phyloP scores from a whole-genome alignment of 2,888 invertebrate species.

The Hipparchia semele region DNA sequence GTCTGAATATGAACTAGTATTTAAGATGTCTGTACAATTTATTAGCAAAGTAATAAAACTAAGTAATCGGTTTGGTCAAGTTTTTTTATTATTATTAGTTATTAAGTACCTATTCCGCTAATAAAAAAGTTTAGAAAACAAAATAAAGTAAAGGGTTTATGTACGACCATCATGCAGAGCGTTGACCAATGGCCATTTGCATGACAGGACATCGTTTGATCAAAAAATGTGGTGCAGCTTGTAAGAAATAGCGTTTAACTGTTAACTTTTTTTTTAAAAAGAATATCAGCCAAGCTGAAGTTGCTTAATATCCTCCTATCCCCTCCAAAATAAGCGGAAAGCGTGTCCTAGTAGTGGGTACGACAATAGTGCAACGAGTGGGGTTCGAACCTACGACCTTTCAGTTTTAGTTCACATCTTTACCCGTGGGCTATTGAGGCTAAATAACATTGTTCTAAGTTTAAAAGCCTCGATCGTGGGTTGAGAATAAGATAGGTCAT shows the following conservation, averaged over 20 bases:
- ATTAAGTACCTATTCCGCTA: not conserved
- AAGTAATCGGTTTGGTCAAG: constrained; percentile 8
- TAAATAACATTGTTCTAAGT: too few relatives aligned
- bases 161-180: constrained; percentile 47
- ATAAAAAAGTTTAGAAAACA: constrained; percentile 26
- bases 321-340: too few relatives aligned
- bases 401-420: too few relatives aligned
- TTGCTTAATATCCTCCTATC: too few relatives aligned
- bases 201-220: constrained; percentile 69
- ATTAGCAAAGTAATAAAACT: not conserved
- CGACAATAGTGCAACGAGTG: too few relatives aligned
- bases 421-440: too few relatives aligned
- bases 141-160: constrained; percentile 48
- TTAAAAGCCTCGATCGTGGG: too few relatives aligned
- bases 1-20: constrained; percentile 19
- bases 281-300: too few relatives aligned
- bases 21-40: constrained; percentile 42
- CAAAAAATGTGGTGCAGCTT: constrained; percentile 26
- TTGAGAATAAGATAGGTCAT: too few relatives aligned
- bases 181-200: constrained; percentile 53
- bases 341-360: too few relatives aligned
- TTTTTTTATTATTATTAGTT: not conserved
- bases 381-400: too few relatives aligned
- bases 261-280: not conserved
- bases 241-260: not conserved